Evolutionary conservation across 2,888 invertebrate genomes (phyloP), one percentile per base, ranked within the genome.

Genomic region (Tromatobia lineatoria): DNA sequence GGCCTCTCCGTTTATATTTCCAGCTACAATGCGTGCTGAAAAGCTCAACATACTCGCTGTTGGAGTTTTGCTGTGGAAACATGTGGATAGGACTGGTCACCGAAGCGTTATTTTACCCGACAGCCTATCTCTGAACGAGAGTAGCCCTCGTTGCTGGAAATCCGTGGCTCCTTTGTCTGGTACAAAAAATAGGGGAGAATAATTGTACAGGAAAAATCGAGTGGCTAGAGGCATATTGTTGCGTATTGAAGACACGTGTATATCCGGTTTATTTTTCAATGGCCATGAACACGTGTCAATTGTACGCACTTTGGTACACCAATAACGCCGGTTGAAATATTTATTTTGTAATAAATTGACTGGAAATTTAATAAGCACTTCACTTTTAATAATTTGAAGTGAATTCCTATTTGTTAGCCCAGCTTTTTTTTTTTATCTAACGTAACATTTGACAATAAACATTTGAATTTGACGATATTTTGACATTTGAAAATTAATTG

Each of bases 81-180:
- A 52, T 42, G 61, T 23, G 66, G 67, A 80, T 47, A n/a, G 61
- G 38, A 45, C 25, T 75, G 81, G 73, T 81, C 84, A 79, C 61
- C 67, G 78, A 79, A 81, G 81, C 84, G 84, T 78, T 83, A 85
- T 79, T 85, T 81, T 70, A 74, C 54, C 75, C 77, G 66, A 66
- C 57, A 59, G 45, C 45, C 61, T 47, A 29, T 29, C 75, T 29
- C 74, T 18, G 64, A 6, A 50, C 15, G 23, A 11, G 64, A 64
- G 61, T 18, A 57, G 59, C 64, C 78, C 70, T 64, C 74, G 78
- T 59, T 50, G 64, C 66, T 79, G 59, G 80, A 80, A 80, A 20
- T 52, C 75, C 69, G 77, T 70, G 25, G 67, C 67, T 61, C 74
- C 81, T 81, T 84, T 84, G 83, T 81, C 57, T n/a, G 70, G 18